phyloP scores from a whole-genome alignment of 1,140 invertebrate species.

The Apis laboriosa region DNA sequence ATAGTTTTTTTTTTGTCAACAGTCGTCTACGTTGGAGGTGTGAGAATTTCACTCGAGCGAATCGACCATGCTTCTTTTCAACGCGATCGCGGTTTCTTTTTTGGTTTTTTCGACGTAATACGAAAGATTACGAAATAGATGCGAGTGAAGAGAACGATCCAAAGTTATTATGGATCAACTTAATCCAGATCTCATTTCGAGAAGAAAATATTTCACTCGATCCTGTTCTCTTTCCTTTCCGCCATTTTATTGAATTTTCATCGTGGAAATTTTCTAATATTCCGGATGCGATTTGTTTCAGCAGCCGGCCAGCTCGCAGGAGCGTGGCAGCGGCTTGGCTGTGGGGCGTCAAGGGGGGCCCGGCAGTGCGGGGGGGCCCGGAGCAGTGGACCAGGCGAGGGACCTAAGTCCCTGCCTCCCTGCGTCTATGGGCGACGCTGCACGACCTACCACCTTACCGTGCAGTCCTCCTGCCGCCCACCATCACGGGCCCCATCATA shows the following conservation, averaged over 20 bases:
- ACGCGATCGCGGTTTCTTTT: neutral
- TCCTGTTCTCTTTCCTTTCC: neutral
- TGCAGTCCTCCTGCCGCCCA: conserved; percentile 77
- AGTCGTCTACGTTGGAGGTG: neutral
- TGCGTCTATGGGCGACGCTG: conserved; percentile 83
- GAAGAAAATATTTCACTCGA: neutral
- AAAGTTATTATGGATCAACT: too few species aligned
- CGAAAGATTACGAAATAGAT: too few species aligned
- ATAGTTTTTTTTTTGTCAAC: neutral
- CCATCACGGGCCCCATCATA: conserved; percentile 72
- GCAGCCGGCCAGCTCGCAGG: conserved; percentile 80
- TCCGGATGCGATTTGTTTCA: conserved; percentile 68
- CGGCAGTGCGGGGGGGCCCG: conserved; percentile 80
- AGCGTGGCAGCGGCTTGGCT: conserved; percentile 79
- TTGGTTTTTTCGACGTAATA: neutral
- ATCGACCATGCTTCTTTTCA: neutral
- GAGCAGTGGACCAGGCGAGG: conserved; percentile 86
- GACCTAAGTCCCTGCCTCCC: conserved; percentile 88
- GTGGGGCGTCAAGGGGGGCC: conserved; percentile 78
- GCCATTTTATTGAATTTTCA: neutral
- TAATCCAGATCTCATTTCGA: too few species aligned
- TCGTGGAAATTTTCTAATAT: conserved; percentile 33
- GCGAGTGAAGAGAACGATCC: too few species aligned
- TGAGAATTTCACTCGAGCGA: conserved; percentile 6
- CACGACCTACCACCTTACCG: conserved; percentile 79